phyloP scores from a whole-genome alignment of 2,888 invertebrate genomes.

The Microctonus brassicae region DNA sequence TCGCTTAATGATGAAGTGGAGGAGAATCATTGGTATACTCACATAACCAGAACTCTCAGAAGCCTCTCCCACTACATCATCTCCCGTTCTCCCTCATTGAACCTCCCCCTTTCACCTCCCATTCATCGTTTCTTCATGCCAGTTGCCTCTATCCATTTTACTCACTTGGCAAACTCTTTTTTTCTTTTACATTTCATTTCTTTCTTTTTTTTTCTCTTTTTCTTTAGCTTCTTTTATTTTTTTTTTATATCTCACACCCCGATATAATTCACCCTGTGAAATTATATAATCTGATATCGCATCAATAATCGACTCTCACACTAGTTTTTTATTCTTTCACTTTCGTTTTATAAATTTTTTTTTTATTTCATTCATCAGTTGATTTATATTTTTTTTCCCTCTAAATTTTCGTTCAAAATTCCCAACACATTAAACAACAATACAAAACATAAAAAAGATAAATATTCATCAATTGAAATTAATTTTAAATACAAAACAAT shows the following conservation, averaged over 20 bases:
- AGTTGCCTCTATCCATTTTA: not conserved
- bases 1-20: conserved; percentile 42
- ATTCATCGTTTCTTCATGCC: not conserved
- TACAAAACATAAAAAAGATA: too few species aligned
- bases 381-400: too few species aligned
- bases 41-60: conserved; percentile 6
- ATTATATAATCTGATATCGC: conserved; percentile 68
- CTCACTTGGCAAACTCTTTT: too few species aligned
- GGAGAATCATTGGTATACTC: not conserved
- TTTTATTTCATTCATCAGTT: not conserved
- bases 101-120: conserved; percentile 6
- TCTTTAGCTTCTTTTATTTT: too few species aligned
- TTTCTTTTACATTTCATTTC: too few species aligned
- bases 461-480: too few species aligned
- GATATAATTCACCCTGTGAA: conserved; percentile 59
- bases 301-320: conserved; percentile 60
- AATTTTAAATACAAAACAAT: too few species aligned
- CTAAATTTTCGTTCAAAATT: too few species aligned
- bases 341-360: conserved; percentile 13
- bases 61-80: not conserved
- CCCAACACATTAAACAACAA: too few species aligned
- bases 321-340: conserved; percentile 7
- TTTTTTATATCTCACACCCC: conserved; percentile 25
- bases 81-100: not conserved
- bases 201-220: conserved; percentile 14